Percentiles rank a stretch among this genome's conserved stretches.
Conservation (phyloP, 2,888 invertebrate genomes). For the Myathropa florea region DNA sequence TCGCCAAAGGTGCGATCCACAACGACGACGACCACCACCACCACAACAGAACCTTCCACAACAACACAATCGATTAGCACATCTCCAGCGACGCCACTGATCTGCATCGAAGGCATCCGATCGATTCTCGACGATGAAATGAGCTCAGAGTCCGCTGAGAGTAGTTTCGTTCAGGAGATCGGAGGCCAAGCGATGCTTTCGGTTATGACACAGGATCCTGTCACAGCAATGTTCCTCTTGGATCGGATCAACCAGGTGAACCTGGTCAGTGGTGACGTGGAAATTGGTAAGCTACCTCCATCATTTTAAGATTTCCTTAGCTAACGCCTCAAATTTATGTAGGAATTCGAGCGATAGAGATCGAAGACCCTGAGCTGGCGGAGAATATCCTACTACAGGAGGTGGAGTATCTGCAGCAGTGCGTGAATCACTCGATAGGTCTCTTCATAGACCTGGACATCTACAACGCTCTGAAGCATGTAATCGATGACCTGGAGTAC, state of each 20-base stretch:
- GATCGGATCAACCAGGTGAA: conserved; percentile 79
- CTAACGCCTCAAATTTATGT: background rate
- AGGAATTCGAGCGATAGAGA: conserved; percentile 78
- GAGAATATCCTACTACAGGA: conserved; percentile 79
- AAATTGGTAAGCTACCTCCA: conserved; percentile 76
- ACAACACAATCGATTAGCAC: conserved; percentile 63
- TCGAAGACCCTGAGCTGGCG: conserved; percentile 74
- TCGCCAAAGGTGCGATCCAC: conserved; percentile 32
- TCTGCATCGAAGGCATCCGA: conserved; percentile 78
- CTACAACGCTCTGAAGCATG: conserved; percentile 75
- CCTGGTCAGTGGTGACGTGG: conserved; percentile 77
- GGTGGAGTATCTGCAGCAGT: conserved; percentile 79
- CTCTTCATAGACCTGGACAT: conserved; percentile 78
- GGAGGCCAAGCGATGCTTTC: conserved; percentile 79
- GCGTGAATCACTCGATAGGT: conserved; percentile 78
- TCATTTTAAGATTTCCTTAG: no score
- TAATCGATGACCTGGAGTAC: conserved; percentile 78
- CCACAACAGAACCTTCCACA: conserved; percentile 53
- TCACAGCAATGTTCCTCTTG: conserved; percentile 78
- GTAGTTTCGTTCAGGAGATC: conserved; percentile 76
- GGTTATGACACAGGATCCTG: conserved; percentile 78
- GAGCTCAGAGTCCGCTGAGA: conserved; percentile 72
- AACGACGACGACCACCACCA: conserved; percentile 55
- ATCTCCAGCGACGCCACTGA: conserved; percentile 74
- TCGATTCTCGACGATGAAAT: conserved; percentile 72